Percentiles rank a stretch among this genome's conserved stretches.
These are phyloP conservation scores for Tetranychus truncatus DNA, from an alignment of 2,888 invertebrate genomes.

Conservation along the genomic window DNA sequence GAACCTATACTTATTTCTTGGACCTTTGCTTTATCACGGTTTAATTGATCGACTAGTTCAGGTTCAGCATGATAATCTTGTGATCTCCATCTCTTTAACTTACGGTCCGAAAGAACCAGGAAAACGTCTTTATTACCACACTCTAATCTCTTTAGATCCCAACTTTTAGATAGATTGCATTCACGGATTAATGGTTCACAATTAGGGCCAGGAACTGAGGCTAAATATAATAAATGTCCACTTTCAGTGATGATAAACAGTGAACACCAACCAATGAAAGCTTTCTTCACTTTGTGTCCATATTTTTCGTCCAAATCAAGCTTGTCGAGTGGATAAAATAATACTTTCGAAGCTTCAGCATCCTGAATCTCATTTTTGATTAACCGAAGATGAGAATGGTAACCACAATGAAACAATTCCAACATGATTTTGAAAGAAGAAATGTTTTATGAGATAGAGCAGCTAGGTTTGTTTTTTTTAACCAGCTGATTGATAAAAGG, in stretches of 20 bases:
- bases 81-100: background rate
- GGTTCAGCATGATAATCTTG: background rate
- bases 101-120: conserved; percentile 3
- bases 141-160: conserved; percentile 5
- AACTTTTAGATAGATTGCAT: background rate
- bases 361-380: too few species aligned
- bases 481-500: too few species aligned
- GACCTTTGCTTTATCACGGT: background rate
- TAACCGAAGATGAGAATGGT: too few species aligned
- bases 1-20: conserved; percentile 22
- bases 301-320: conserved; percentile 5
- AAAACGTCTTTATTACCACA: background rate
- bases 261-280: conserved; percentile 21
- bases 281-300: conserved; percentile 9
- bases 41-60: background rate
- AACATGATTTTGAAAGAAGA: too few species aligned
- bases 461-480: too few species aligned
- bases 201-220: conserved; percentile 1
- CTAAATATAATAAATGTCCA: conserved; percentile 17
- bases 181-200: background rate
- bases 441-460: too few species aligned
- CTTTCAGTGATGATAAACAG: conserved; percentile 18
- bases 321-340: background rate
- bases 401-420: too few species aligned
- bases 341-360: too few species aligned